Conservation (phyloP, 2,888 invertebrate genomes). For the Escarpia spicata region DNA sequence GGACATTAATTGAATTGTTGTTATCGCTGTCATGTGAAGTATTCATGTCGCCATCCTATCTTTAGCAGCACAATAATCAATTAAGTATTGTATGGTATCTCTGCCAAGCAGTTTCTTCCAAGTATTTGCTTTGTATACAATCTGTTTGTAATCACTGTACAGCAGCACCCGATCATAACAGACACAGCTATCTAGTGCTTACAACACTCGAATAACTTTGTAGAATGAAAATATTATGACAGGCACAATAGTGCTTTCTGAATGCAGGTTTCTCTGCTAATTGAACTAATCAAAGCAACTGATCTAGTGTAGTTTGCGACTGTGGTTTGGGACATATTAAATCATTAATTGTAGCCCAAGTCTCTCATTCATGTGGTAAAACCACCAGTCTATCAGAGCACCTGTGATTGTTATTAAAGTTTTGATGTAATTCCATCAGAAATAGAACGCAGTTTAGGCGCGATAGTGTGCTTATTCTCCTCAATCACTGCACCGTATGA, state of each 20-base stretch:
- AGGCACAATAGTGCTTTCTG: too few relatives aligned
- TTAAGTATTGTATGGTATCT: neutral
- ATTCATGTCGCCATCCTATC: neutral
- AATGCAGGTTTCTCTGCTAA: too few relatives aligned
- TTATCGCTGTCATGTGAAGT: neutral
- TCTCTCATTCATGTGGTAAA: neutral
- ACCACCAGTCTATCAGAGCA: neutral
- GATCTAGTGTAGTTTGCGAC: neutral
- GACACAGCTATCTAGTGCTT: neutral
- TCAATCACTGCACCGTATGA: neutral
- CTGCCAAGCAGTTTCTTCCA: neutral
- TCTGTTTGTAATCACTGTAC: neutral
- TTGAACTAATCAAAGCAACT: neutral
- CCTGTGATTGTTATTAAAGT: neutral
- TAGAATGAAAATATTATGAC: neutral
- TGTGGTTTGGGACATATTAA: neutral
- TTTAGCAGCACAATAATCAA: neutral
- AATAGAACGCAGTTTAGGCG: neutral
- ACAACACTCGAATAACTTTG: neutral
- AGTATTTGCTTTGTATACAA: neutral
- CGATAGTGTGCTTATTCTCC: neutral
- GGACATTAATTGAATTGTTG: neutral
- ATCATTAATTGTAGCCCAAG: neutral
- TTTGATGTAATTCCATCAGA: neutral
- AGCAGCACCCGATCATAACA: neutral